Base-by-base conservation (phyloP, 1,140 invertebrate genomes). In the Sarcophaga bullata region DNA sequence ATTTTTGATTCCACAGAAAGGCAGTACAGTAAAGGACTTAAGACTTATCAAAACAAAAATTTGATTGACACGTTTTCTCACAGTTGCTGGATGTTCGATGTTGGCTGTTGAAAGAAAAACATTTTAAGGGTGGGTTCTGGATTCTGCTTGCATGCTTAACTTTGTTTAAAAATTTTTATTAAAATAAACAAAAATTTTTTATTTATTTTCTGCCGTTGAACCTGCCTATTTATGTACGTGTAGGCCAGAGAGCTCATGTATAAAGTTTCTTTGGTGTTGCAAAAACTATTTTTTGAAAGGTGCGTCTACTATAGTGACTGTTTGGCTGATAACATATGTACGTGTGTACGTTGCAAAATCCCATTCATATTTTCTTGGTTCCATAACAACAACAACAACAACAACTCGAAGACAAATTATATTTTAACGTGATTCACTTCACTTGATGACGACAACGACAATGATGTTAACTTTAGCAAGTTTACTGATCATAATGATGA, bases 341-440 rank as follows among this genome's bases (percentile, higher is more conserved):
- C n/a, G n/a, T n/a, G n/a, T 37, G 25, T 68, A 68, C 25, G 4
- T 25, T 17, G n/a, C 17, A 25, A 68, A n/a, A 68, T 17, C 62
- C 62, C 62, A 68, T 68, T n/a, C 25, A 37, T 37, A 1, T 37
- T 37, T 1, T 37, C 62, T 68, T 25, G 19, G 62, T 19, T 17
- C 19, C n/a, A 19, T 68, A 68, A 19, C 17, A 19, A 15, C 15
- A 68, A 68, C 62, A 68, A n/a, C 19, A 7, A 19, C 19, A 68
- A 19, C 17, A 19, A 15, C 15, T 19, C 17, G n/a, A 68, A 68
- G 62, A 68, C 62, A 68, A 68, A 68, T 68, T 68, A 68, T 68
- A 68, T 68, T 68, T 68, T 17, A 68, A 68, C n/a, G 62, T 68
- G 62, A 68, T 68, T n/a, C n/a, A n/a, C n/a, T 68, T 68, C 62